A percentile compares a stretch with the other conserved stretches of the same genome.
Evolutionary conservation across 2,113 vertebrate species (phyloP).

Genomic region (Erpornis zantholeuca): DNA sequence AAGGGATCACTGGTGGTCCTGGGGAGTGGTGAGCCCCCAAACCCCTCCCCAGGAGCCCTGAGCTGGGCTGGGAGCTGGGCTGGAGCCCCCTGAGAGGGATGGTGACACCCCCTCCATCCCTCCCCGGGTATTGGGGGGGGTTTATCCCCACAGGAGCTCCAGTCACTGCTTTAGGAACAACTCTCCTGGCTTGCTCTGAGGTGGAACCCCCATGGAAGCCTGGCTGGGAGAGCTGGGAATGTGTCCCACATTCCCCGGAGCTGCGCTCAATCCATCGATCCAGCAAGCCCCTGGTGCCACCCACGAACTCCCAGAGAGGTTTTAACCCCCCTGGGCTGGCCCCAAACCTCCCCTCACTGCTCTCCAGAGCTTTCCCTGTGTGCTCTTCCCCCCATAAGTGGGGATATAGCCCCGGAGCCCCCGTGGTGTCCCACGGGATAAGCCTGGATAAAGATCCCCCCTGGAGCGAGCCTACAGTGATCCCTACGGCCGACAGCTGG

Average conservation of each 20-base stretch:
- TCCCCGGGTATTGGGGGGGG: rapidly evolving
- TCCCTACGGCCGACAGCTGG: constrained; percentile 24
- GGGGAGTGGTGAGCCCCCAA: not conserved
- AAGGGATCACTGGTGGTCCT: not conserved
- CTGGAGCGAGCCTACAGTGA: not conserved
- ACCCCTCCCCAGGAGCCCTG: not conserved
- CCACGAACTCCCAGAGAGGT: not conserved
- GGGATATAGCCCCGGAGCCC: not conserved
- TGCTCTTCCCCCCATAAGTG: not conserved
- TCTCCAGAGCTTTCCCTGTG: not conserved
- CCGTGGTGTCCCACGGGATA: not conserved
- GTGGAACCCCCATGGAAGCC: rapidly evolving
- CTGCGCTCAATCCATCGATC: rapidly evolving
- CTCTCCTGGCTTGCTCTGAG: not conserved
- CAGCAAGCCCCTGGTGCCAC: not conserved
- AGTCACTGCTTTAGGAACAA: not conserved
- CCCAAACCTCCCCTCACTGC: not conserved
- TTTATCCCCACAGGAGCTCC: not conserved
- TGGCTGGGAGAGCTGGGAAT: not conserved
- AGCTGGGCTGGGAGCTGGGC: rapidly evolving
- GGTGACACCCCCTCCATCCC: not conserved
- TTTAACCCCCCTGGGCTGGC: not conserved
- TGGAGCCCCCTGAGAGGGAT: not conserved
- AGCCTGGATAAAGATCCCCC: constrained; percentile 19
- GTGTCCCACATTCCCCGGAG: not conserved